Evolutionary conservation across 2,888 invertebrate species (phyloP), one percentile per base, ranked within the genome.

Genomic region (Synanthedon tipuliformis): DNA sequence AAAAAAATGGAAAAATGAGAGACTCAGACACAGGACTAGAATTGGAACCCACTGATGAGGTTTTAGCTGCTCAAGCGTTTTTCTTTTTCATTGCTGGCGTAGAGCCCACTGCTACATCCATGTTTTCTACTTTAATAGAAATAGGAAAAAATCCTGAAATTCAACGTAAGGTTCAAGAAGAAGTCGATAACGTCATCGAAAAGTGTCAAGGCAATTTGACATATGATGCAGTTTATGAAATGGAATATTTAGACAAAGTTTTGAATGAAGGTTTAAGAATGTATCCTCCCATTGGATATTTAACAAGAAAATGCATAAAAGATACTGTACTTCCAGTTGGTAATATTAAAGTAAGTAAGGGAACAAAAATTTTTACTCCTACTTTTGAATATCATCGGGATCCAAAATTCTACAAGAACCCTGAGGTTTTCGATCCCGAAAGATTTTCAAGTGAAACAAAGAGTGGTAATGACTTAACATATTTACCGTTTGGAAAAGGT

Each of bases 401-500:
- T 55, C 73, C 80, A 0, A 67, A 78, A 48, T 74, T 78, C 58
- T 86, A 73, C 55, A 71, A 78, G 0, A 66, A 89, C 12, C 88
- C 89, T 0, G 71, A 81, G 51, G 69, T 66, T 2, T 88, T 85
- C 59, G 70, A 82, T 54, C 86, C 87, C 2, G 80, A 85, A 3
- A 68, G 85, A 51, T 81, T 80, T 60, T 56, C 63, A 5, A 61
- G 65, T 0, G 71, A 73, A 41, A 64, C 60, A 2, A 62, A 64
- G 41, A 57, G 7, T n/a, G 45, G 69, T 0, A 66, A 58, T 50
- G 75, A 76, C 18, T 59, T 65, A 34, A 66, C 69, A 0, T 88
- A 76, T 53, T 61, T 82, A 61, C 84, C 88, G 0, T 88, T 88
- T 58, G 88, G 88, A 1, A 79, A 69, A 61, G 88, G 88, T 1